Percentiles rank a stretch among this genome's conserved stretches.
Evolutionary conservation across 2,113 vertebrate species (phyloP).

Genomic region (Pollachius pollachius): DNA sequence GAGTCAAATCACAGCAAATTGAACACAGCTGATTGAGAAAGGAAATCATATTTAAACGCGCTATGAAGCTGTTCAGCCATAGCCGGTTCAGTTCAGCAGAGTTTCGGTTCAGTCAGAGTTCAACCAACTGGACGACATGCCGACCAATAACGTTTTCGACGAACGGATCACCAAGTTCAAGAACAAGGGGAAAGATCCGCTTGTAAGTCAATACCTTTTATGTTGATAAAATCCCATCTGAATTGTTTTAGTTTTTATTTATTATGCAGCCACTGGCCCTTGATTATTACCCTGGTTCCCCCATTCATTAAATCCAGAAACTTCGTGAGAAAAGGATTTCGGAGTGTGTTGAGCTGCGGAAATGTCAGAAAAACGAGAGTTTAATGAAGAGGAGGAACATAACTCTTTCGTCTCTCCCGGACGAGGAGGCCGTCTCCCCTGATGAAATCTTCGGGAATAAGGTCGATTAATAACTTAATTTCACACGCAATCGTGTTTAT

Average conservation of each 20-base stretch:
- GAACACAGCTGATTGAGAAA: constrained; percentile 30
- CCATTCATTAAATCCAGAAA: constrained; percentile 56
- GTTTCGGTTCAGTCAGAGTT: background rate
- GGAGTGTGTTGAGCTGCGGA: constrained; percentile 78
- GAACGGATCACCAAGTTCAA: constrained; percentile 81
- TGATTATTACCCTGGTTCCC: background rate
- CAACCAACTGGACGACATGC: constrained; percentile 63
- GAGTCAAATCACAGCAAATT: constrained; percentile 27
- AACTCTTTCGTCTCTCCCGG: constrained; percentile 40
- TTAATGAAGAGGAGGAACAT: constrained; percentile 84
- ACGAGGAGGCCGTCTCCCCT: constrained; percentile 52
- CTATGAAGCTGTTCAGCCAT: background rate
- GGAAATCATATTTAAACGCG: background rate
- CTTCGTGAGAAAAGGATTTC: constrained; percentile 76
- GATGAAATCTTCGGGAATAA: constrained; percentile 34
- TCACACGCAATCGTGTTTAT: too few relatives aligned
- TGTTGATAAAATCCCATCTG: background rate
- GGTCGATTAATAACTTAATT: constrained; percentile 37
- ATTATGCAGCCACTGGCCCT: background rate
- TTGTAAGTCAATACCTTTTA: constrained; percentile 68
- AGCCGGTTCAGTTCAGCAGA: background rate
- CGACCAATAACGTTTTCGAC: constrained; percentile 32
- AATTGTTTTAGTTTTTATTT: background rate
- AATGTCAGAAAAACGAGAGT: constrained; percentile 83
- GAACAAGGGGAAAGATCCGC: constrained; percentile 81